Conservation (phyloP, 2,888 invertebrate species). For the Thymelicus sylvestris region DNA sequence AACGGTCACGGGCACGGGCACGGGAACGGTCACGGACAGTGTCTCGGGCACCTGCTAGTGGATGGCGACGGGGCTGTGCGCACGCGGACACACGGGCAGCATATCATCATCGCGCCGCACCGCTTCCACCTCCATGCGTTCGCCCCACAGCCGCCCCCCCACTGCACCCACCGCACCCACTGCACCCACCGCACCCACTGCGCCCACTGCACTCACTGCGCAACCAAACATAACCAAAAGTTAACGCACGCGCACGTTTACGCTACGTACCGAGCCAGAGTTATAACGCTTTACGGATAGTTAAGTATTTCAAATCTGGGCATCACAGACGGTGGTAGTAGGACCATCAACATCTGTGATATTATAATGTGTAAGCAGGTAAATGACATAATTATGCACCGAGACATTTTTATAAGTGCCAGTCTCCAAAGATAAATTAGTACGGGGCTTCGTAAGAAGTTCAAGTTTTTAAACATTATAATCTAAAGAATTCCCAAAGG, state of each 20-base stretch:
- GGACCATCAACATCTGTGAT: too few species aligned
- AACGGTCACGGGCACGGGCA: slow-evolving; percentile 27
- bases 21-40: slow-evolving; percentile 12
- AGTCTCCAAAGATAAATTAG: too few species aligned
- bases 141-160: slow-evolving; percentile 81
- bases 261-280: slow-evolving; percentile 23
- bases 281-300: slow-evolving; percentile 3
- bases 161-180: slow-evolving; percentile 58
- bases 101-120: slow-evolving; percentile 84
- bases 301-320: too few species aligned
- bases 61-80: slow-evolving; percentile 97
- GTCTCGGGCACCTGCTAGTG: slow-evolving; percentile 76
- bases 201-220: slow-evolving; percentile 25
- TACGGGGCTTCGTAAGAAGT: too few species aligned
- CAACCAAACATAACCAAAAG: slow-evolving; percentile 7
- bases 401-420: too few species aligned
- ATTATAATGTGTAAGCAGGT: too few species aligned
- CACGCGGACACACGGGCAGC: slow-evolving; percentile 92
- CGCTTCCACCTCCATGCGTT: slow-evolving; percentile 88
- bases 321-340: too few species aligned
- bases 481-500: too few species aligned
- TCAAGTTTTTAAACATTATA: too few species aligned
- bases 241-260: too few species aligned
- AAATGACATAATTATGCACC: too few species aligned
- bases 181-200: not conserved